Evolutionary conservation across 1,140 invertebrate genomes (phyloP), one percentile per base, ranked within the genome.

Genomic region (Thaumatotibia leucotreta): DNA sequence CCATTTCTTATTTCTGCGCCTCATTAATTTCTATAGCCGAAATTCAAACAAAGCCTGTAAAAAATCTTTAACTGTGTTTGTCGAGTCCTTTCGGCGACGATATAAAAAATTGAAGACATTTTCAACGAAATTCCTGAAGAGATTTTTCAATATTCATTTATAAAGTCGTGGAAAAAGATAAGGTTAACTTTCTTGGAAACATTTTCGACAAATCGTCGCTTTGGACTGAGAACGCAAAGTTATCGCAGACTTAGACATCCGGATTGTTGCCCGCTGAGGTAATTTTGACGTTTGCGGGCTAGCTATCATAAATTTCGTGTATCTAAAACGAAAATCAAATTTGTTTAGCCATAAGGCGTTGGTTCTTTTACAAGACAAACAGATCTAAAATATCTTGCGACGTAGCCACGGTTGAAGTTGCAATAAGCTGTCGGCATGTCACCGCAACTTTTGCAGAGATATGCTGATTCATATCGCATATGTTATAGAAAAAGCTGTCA

Each of bases 91-190:
- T 54, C 50, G 50, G 22, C 52, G 24, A 31, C 52, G 29, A 58
- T 58, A 29, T 58, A 58, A 58, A 58, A 58, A 58, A 58, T 54
- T 54, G 22, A 58, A 58, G 50, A 54, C 23, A 54, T 54, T 54
- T 54, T 58, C 24, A 24, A 27, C 24, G n/a, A 31, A 31, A 58
- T 58, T 58, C 14, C 23, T 58, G 29, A 20, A 29, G 24, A 58
- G 52, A 27, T 58, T 58, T 58, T 58, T 58, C 52, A 58, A 58
- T 58, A 58, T 58, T 58, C 52, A 58, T 58, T 58, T 58, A 31
- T 17, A 31, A 58, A 58, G 52, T 14, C 3, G n/a, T 14, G 52
- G 27, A 29, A 58, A n/a, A n/a, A 58, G 52, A 58, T 58, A 27
- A 27, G 23, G 52, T 58, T 58, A 31, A 58, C 52, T 58, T 58